Base-by-base conservation (phyloP, 2,888 invertebrate species). In the Galerucella calmariensis region DNA sequence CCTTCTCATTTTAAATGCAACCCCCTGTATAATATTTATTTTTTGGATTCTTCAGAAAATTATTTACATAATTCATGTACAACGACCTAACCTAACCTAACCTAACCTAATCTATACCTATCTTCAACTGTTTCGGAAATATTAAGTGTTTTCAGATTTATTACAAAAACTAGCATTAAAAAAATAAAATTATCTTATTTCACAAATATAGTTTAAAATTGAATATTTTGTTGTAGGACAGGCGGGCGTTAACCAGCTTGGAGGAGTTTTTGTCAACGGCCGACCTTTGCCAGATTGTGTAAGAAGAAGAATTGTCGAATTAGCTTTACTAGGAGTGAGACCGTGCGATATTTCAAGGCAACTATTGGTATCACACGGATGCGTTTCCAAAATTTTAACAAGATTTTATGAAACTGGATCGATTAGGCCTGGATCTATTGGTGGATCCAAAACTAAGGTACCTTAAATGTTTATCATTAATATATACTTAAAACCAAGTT, bases 271-370 rank as follows among this genome's bases (percentile, higher is more conserved):
- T 87, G 98, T 98, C 12, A 98, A 98, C 88, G 98, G 98, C 0
- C 92, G 98, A n/a, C 98, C 98, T 2, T 90, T 98, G 74, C 98
- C 98, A 3, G 97, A 98, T 86, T 97, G 96, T 83, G 96, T 98
- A 20, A 91, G 98, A 75, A 92, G 97, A 78, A 91, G 97, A 78
- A 98, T 98, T 81, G 98, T 98, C 1, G 97, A 98, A 86, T 90
- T 98, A 84, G 98, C 98, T 41, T 90, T 97, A 83, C 92, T 97
- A 89, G 98, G 98, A 0, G 97, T 98, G 0, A 89, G 98, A 62
- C 98, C 98, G 16, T 98, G 98, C 87, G 98, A 98, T 89, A 98
- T 98, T 87, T 97, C 97, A 69, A 89, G 98, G 10, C 97, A 98
- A 85, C 91, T 98, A 74, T 92, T 98, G 69, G 98, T 98, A 67